A percentile compares a stretch with the other conserved stretches of the same genome.
Evolutionary conservation across 2,888 invertebrate species (phyloP).

Genomic region (Cheiracanthium punctorium): DNA sequence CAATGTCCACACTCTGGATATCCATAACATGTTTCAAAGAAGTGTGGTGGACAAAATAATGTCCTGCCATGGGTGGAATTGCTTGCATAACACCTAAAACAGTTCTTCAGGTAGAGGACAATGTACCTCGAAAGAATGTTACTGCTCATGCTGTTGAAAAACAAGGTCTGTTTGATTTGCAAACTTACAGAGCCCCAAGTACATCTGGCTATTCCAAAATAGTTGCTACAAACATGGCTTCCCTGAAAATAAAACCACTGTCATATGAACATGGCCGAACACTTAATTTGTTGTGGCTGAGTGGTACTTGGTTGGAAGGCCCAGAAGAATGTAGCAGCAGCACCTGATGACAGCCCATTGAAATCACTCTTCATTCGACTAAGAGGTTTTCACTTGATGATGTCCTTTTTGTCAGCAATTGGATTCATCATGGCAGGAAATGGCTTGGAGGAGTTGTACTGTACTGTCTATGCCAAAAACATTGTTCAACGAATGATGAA

Average conservation of each 20-base stretch:
- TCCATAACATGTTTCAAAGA: conserved; percentile 10
- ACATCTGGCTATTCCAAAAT: neutral
- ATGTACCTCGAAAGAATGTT: neutral
- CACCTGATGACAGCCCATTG: conserved; percentile 38
- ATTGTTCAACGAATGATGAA: conserved; percentile 64
- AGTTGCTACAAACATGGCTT: neutral
- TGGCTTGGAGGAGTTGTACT: conserved; percentile 69
- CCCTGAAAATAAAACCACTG: neutral
- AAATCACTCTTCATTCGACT: conserved; percentile 44
- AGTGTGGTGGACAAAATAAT: too few relatives aligned
- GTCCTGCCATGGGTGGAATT: conserved; percentile 1
- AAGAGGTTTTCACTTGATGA: conserved; percentile 69
- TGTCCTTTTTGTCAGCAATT: conserved; percentile 67
- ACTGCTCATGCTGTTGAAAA: neutral
- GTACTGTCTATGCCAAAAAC: conserved; percentile 52
- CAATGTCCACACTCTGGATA: neutral
- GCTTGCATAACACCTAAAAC: neutral
- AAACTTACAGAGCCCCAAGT: neutral
- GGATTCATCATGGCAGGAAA: conserved; percentile 68
- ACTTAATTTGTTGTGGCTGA: neutral
- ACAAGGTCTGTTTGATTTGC: neutral
- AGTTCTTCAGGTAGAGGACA: too few relatives aligned
- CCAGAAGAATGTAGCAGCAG: conserved; percentile 12
- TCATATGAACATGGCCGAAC: neutral
- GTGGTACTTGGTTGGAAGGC: too few relatives aligned